phyloP scores from a whole-genome alignment of 2,888 invertebrate species.

The Lasioglossum oenotherae region DNA sequence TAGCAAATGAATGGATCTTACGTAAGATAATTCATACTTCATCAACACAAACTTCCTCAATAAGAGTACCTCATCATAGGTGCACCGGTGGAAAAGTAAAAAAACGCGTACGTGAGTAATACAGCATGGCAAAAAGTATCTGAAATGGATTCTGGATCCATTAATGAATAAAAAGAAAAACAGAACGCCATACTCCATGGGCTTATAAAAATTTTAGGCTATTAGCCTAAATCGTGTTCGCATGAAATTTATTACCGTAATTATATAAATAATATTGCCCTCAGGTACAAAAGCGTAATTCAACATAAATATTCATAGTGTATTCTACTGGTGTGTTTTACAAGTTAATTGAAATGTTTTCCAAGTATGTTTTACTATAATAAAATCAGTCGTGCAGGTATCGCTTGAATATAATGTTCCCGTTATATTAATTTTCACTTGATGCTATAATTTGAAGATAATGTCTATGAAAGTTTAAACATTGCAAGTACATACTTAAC shows the following conservation, averaged over 20 bases:
- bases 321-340: background rate
- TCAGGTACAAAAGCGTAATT: background rate
- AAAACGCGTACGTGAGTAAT: background rate
- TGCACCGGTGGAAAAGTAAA: background rate
- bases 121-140: background rate
- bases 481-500: background rate
- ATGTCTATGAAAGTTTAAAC: background rate
- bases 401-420: background rate
- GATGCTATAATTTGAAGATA: background rate
- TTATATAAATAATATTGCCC: background rate
- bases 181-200: background rate
- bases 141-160: background rate
- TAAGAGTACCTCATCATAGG: background rate
- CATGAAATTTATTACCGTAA: background rate
- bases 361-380: background rate
- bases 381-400: background rate
- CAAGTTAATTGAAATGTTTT: background rate
- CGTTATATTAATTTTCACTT: conserved; percentile 1
- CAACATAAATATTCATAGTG: background rate
- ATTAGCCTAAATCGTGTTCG: background rate
- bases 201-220: background rate
- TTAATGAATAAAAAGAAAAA: background rate
- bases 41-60: conserved; percentile 4
- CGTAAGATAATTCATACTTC: background rate
- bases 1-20: conserved; percentile 5